Base-by-base conservation (phyloP, 2,888 invertebrate species). In the Hydropsyche betteni region DNA sequence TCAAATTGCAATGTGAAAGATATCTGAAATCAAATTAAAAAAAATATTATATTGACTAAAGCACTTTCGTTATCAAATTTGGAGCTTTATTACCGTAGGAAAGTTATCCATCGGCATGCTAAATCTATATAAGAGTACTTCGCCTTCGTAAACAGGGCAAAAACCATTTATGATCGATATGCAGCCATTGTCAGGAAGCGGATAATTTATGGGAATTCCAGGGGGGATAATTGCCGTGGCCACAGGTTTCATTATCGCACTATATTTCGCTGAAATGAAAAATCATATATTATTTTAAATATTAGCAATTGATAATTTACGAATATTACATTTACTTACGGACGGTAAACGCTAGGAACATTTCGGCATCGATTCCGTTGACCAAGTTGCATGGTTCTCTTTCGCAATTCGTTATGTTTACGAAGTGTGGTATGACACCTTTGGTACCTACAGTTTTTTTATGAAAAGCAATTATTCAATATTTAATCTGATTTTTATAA, bases 251-350 rank as follows among this genome's bases (percentile, higher is more conserved):
- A 69, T 7, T 69, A 5, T 69, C 5, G n/a, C 44, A 24, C 50
- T 69, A 44, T 4, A n/a, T n/a, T 16, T 50, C 12, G 69, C 69
- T 69, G 69, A 14, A 69, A 69, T 2, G 44, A 68, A 38, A 68
- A 5, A 38, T 68, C 24, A 68, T 38, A 50, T 5, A 69, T 38
- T 0, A n/a, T 16, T 64, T 12, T 64, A 36, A 34, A 64, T 64
- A 24, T 24, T 24, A 2, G 24, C 24, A 24, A 24, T 24, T 24
- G 2, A 24, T 24, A 24, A 24, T 24, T 24, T n/a, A 10, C 4
- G 2, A 14, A 55, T 14, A 10, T n/a, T 34, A n/a, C 2, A 64
- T 36, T 36, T 10, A 69, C 68, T 68, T 69, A 69, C 69, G 5
- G 4, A 50, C 16, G 12, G 36, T 14, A 10, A 69, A 69, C 12